phyloP scores from a whole-genome alignment of 1,140 invertebrate species.

The Sminthurides bifidus region DNA sequence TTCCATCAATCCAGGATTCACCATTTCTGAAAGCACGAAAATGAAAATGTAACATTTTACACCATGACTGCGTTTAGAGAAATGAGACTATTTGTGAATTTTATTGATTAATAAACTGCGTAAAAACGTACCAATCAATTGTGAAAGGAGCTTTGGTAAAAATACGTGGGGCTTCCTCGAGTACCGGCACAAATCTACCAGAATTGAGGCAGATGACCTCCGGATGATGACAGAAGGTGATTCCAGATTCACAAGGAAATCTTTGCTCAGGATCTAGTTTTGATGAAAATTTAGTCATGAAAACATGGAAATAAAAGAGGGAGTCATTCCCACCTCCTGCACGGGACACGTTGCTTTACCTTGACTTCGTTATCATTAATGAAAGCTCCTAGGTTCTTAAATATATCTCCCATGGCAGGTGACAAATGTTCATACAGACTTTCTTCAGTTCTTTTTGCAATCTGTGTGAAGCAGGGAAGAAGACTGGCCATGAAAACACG shows the following conservation, averaged over 20 bases:
- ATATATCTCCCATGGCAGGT: conserved; percentile 53
- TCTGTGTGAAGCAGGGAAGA: conserved; percentile 53
- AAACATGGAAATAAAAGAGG: conserved; percentile 10
- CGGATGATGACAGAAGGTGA: conserved; percentile 47
- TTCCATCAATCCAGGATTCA: conserved; percentile 33
- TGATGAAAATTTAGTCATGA: conserved; percentile 19
- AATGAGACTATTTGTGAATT: background rate
- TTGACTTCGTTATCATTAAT: conserved; percentile 61
- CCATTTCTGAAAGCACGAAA: conserved; percentile 33
- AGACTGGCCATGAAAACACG: conserved; percentile 62
- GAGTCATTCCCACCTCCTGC: background rate
- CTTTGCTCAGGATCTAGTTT: conserved; percentile 48
- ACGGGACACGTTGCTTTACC: conserved; percentile 37
- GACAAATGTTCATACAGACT: conserved; percentile 58
- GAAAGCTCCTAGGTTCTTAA: conserved; percentile 55
- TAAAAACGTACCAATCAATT: conserved; percentile 39
- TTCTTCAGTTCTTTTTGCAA: conserved; percentile 57
- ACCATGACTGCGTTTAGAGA: conserved; percentile 11
- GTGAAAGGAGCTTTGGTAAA: conserved; percentile 46
- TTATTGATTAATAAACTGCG: conserved; percentile 17
- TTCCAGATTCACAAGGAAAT: conserved; percentile 52
- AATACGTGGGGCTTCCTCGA: conserved; percentile 50
- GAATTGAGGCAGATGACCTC: conserved; percentile 50
- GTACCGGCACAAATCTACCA: conserved; percentile 50
- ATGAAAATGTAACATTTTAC: conserved; percentile 9